Evolutionary conservation across 2,797 vertebrate genomes (phyloP).

Genomic region (Siniperca undulata): DNA sequence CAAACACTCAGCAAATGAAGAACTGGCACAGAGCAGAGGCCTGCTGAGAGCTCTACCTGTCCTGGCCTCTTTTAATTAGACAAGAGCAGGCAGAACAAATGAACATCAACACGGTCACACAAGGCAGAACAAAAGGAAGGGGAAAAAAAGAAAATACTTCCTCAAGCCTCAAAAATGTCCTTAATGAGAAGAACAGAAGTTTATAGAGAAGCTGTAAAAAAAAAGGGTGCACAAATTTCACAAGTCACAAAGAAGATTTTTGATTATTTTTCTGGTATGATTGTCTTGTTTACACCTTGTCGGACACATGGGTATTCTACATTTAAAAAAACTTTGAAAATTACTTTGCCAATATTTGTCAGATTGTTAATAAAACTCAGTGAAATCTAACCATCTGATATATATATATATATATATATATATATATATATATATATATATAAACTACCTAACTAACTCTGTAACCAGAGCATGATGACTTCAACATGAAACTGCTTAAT

Average conservation of each 20-base stretch:
- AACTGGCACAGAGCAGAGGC: constrained; percentile 90
- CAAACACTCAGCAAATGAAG: constrained; percentile 98
- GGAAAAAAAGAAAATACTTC: constrained; percentile 12
- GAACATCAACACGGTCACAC: constrained; percentile 60
- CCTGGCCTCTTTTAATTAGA: constrained; percentile 85
- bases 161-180: constrained; percentile 45
- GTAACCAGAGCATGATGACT: constrained; percentile 39
- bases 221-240: neutral
- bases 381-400: neutral
- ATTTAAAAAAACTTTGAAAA: constrained; percentile 14
- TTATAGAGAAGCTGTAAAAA: constrained; percentile 1
- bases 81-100: constrained; percentile 70
- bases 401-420: too few relatives aligned
- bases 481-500: constrained; percentile 63
- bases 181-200: constrained; percentile 42
- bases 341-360: constrained; percentile 1
- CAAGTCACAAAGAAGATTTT: neutral
- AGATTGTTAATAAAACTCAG: constrained; percentile 10
- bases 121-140: constrained; percentile 42
- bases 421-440: too few relatives aligned
- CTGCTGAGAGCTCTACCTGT: constrained; percentile 94
- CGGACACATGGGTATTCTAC: neutral
- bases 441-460: neutral
- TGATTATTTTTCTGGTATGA: neutral
- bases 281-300: constrained; percentile 28